Evolutionary conservation across 2,888 invertebrate genomes (phyloP), one percentile per base, ranked within the genome.

Genomic region (Syritta pipiens): DNA sequence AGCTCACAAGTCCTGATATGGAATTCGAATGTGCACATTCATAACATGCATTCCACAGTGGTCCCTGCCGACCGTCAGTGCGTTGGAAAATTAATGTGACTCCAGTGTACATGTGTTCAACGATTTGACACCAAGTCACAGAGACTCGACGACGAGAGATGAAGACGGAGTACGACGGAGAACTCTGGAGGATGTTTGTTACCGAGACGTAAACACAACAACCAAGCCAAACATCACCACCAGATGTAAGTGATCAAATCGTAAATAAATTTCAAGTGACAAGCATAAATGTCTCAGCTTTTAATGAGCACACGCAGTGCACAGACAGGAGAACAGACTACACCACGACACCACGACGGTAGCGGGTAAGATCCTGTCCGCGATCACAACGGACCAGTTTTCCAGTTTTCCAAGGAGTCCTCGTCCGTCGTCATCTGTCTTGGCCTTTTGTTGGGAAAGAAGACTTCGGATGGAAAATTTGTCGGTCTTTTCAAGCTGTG

Each of bases 201-300:
- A 57, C 44, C 42, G 12, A 17, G 42, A 22, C 10, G 46, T n/a
- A 20, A 12, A 32, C 53, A 17, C 37, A 22, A 42, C 59, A 14
- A 63, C 30, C 60, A 72, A 65, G 42, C 48, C 77, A 32, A 77
- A 76, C 81, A 68, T 72, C 72, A 62, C 72, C 67, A 60, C 82
- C 81, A 81, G 79, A 79, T 81, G 82, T 75, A 79, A 79, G 82
- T 79, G 81, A 82, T 81, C 82, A 82, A 82, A 82, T 82, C 77
- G 81, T 79, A 76, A 81, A 82, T 81, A 81, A 81, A 81, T 76
- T 77, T 77, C 69, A 81, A 81, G 79, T 81, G 82, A 82, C 82
- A 82, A 69, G 79, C 79, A 76, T 79, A 82, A 72, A 76, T 82
- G 82, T 81, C 79, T 74, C 72, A 69, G 68, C 57, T 72, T 81